Conservation (phyloP, 2,888 invertebrate genomes). For the Meiosimyza decipiens region DNA sequence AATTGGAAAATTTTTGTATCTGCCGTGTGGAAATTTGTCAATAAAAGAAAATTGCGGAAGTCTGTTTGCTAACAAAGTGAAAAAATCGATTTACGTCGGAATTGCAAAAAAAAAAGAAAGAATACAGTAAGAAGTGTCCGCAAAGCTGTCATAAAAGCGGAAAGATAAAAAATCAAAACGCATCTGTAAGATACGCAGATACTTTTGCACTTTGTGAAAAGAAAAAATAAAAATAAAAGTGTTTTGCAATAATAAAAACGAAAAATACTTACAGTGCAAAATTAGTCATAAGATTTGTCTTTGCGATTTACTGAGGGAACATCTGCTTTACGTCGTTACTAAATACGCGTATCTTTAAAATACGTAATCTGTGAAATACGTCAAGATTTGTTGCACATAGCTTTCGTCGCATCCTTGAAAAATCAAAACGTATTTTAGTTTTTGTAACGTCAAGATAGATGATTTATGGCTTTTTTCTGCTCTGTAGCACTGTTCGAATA, state of each 20-base stretch:
- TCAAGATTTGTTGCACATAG: neutral
- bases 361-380: conserved; percentile 8
- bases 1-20: neutral
- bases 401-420: too few relatives aligned
- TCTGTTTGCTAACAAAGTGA: conserved; percentile 13
- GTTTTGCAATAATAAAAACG: conserved; percentile 1
- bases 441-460: too few relatives aligned
- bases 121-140: neutral
- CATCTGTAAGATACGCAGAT: neutral
- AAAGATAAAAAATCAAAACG: conserved; percentile 6
- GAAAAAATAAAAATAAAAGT: neutral
- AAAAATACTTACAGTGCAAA: neutral
- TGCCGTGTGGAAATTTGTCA: neutral
- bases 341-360: conserved; percentile 2
- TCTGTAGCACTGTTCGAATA: too few relatives aligned
- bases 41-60: neutral
- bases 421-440: too few relatives aligned
- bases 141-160: neutral
- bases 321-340: conserved; percentile 5
- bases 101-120: neutral
- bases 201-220: neutral
- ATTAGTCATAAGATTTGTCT: conserved; percentile 11
- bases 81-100: conserved; percentile 27
- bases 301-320: neutral
- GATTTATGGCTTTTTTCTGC: too few relatives aligned